A percentile compares a stretch with the other conserved stretches of the same genome.
phyloP scores from a whole-genome alignment of 2,797 vertebrate genomes.

The Tapirus indicus region DNA sequence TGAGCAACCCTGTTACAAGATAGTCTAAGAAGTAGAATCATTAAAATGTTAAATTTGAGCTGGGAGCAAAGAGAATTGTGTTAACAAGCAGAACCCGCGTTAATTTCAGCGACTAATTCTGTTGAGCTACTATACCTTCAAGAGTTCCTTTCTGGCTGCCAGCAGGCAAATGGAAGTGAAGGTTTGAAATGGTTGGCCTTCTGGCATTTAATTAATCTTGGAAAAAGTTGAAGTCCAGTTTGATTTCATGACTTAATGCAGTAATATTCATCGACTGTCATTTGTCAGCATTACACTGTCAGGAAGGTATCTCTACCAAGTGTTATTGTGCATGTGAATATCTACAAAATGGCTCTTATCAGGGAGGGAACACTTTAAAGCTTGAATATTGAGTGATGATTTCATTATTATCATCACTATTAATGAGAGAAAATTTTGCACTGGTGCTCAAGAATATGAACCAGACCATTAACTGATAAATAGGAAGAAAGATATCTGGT shows the following conservation, averaged over 20 bases:
- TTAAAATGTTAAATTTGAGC: not conserved
- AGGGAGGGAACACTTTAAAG: not conserved
- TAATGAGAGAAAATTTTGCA: not conserved
- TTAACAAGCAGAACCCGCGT: slow-evolving; percentile 18
- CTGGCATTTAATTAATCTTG: slow-evolving; percentile 43
- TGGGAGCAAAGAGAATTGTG: slow-evolving; percentile 9
- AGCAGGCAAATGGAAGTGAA: not conserved
- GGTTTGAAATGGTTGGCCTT: slow-evolving; percentile 42
- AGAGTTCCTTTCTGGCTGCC: slow-evolving; percentile 14
- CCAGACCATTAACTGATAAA: slow-evolving; percentile 8
- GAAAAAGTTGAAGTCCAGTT: slow-evolving; percentile 45
- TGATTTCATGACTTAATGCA: slow-evolving; percentile 35
- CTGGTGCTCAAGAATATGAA: slow-evolving; percentile 31
- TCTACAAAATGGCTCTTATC: slow-evolving; percentile 52
- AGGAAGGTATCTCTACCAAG: slow-evolving; percentile 20
- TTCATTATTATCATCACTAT: slow-evolving; percentile 6
- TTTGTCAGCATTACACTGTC: not conserved
- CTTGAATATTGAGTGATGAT: slow-evolving; percentile 30
- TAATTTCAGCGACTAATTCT: slow-evolving; percentile 45
- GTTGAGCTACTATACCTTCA: not conserved
- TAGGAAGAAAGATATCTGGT: slow-evolving; percentile 8
- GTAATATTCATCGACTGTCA: slow-evolving; percentile 15
- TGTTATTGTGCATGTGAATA: not conserved
- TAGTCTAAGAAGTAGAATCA: slow-evolving; percentile 14
- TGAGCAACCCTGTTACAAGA: not conserved